phyloP scores from a whole-genome alignment of 2,888 invertebrate species.

The Dicyrtoma fusca region DNA sequence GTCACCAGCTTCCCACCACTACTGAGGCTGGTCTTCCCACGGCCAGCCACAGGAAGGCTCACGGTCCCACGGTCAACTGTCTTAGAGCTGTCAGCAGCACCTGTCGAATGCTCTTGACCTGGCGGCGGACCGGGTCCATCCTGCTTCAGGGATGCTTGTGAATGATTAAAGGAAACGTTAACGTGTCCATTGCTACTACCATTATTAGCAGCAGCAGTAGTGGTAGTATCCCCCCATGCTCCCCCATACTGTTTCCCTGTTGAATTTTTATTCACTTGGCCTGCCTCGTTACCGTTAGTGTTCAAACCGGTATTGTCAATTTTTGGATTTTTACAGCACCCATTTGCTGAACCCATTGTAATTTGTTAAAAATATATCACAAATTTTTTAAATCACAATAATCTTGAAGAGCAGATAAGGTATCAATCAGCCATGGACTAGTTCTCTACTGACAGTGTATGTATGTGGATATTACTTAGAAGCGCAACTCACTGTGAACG shows the following conservation, averaged over 20 bases:
- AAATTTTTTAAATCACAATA: no score
- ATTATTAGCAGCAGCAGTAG: neutral
- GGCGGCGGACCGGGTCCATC: neutral
- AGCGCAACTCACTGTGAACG: no score
- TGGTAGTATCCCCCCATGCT: conserved; percentile 17
- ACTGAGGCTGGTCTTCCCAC: neutral
- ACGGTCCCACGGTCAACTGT: neutral
- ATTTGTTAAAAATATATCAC: no score
- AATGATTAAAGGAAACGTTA: no score
- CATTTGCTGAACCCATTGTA: conserved; percentile 39
- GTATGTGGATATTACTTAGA: no score
- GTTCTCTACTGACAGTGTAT: no score
- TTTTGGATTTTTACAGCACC: conserved; percentile 39
- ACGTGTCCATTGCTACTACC: conserved; percentile 12
- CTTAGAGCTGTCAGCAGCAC: no score
- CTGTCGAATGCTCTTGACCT: neutral
- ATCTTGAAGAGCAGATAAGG: no score
- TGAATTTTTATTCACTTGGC: neutral
- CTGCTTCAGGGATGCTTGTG: neutral
- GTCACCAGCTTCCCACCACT: neutral
- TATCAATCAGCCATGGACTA: no score
- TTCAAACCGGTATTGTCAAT: conserved; percentile 27
- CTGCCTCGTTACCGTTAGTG: conserved; percentile 2
- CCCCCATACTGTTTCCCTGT: neutral
- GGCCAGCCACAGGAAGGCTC: neutral